These are phyloP conservation scores for Campaea margaritaria DNA, from an alignment of 2,888 invertebrate genomes.

Conservation along the genomic window DNA sequence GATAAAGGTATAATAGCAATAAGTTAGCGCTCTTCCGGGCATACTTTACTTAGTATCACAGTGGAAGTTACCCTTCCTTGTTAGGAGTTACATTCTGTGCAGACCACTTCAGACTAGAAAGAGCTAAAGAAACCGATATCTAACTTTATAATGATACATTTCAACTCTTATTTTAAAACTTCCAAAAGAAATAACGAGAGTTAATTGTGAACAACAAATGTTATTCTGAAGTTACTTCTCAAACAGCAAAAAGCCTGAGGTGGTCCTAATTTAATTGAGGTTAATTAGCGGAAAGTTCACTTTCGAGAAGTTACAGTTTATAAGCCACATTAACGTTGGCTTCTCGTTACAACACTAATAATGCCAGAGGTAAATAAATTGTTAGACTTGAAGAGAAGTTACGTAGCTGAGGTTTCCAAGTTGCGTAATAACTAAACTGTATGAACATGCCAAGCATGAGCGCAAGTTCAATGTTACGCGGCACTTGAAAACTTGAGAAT, in stretches of 20 bases:
- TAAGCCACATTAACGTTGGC: conserved; percentile 47
- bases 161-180: neutral
- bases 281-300: conserved; percentile 49
- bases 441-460: conserved; percentile 29
- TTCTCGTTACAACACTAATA: conserved; percentile 49
- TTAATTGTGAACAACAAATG: conserved; percentile 22
- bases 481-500: conserved; percentile 14
- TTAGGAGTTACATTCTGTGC: conserved; percentile 13
- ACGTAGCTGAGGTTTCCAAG: conserved; percentile 46
- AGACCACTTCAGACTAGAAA: too few species aligned
- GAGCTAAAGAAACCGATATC: too few species aligned
- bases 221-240: conserved; percentile 28
- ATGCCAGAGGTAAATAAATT: conserved; percentile 54
- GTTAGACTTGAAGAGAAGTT: conserved; percentile 49
- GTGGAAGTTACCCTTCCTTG: conserved; percentile 28
- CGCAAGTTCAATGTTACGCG: conserved; percentile 18
- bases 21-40: conserved; percentile 19
- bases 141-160: neutral
- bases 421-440: conserved; percentile 52
- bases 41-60: conserved; percentile 23
- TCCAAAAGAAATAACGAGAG: conserved; percentile 13
- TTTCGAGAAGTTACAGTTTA: conserved; percentile 46
- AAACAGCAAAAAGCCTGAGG: conserved; percentile 29
- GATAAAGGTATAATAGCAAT: conserved; percentile 88
- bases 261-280: conserved; percentile 41